Conservation (phyloP, 2,888 invertebrate genomes). For the Cantharis lateralis region DNA sequence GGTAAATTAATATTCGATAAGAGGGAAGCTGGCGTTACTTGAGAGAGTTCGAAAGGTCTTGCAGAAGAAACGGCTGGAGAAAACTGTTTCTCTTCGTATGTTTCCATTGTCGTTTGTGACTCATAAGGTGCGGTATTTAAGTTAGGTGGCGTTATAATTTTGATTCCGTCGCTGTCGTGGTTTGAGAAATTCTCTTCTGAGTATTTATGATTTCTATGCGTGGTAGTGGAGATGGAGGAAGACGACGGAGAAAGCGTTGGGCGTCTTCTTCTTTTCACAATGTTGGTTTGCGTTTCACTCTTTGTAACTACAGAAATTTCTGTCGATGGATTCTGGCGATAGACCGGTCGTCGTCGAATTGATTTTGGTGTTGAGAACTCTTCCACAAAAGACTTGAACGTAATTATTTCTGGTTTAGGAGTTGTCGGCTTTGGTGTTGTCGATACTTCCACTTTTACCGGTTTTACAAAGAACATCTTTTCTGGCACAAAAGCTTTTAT, state of each 20-base stretch:
- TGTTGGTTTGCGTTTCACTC: constrained; percentile 3
- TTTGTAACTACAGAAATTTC: constrained; percentile 9
- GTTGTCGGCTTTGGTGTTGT: constrained; percentile 5
- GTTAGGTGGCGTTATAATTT: constrained; percentile 31
- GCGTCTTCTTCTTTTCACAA: constrained; percentile 5
- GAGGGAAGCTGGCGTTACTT: constrained; percentile 29
- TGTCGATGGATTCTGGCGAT: background rate
- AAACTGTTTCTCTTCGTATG: background rate
- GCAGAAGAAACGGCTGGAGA: background rate
- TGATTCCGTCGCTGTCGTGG: constrained; percentile 14
- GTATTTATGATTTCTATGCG: constrained; percentile 47
- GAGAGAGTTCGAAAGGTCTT: constrained; percentile 8
- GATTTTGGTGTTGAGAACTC: background rate
- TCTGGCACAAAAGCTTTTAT: background rate
- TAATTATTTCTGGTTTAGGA: background rate
- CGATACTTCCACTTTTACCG: background rate
- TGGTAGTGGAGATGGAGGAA: constrained; percentile 6
- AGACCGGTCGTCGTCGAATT: background rate
- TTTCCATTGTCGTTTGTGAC: background rate
- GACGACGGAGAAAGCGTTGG: constrained; percentile 15
- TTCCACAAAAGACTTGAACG: background rate
- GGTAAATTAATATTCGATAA: constrained; percentile 38
- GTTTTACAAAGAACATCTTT: background rate
- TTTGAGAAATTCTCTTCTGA: constrained; percentile 37
- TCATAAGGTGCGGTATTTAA: constrained; percentile 10